phyloP scores from a whole-genome alignment of 2,888 invertebrate genomes.

The Amaurobius ferox region DNA sequence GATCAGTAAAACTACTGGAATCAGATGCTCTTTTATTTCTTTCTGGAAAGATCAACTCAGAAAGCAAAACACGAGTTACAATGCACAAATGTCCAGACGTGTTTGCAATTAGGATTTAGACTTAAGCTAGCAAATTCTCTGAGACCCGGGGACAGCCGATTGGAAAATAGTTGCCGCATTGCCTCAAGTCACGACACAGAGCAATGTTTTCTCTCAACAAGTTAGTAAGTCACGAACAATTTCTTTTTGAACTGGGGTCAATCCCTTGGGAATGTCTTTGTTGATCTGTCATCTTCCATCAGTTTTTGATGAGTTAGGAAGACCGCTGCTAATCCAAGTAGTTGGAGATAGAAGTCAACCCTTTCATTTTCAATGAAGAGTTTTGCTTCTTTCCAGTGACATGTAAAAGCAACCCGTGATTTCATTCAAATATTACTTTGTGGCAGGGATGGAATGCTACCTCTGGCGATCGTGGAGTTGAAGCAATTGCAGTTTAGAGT shows the following conservation, averaged over 20 bases:
- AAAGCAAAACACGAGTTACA: too few species aligned
- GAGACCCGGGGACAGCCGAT: too few species aligned
- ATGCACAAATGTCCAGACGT: too few species aligned
- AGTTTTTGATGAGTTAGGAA: background rate
- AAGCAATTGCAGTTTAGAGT: background rate
- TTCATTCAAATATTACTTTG: background rate
- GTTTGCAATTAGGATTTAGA: too few species aligned
- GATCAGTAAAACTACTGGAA: too few species aligned
- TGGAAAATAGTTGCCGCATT: too few species aligned
- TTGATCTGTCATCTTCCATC: background rate
- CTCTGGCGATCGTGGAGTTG: background rate
- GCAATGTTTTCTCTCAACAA: background rate
- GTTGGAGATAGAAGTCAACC: background rate
- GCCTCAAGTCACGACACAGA: background rate
- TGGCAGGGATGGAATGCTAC: background rate
- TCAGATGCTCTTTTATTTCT: too few species aligned
- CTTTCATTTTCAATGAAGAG: background rate
- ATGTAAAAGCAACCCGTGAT: background rate
- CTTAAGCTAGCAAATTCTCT: too few species aligned
- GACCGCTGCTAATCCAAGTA: background rate
- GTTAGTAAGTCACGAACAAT: background rate
- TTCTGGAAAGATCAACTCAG: too few species aligned
- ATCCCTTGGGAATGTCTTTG: constrained; percentile 5
- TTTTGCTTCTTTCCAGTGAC: background rate
- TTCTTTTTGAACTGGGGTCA: constrained; percentile 7